Conservation (phyloP, 53 echinoderm and acorn worm species). For the Apostichopus leukothele region DNA sequence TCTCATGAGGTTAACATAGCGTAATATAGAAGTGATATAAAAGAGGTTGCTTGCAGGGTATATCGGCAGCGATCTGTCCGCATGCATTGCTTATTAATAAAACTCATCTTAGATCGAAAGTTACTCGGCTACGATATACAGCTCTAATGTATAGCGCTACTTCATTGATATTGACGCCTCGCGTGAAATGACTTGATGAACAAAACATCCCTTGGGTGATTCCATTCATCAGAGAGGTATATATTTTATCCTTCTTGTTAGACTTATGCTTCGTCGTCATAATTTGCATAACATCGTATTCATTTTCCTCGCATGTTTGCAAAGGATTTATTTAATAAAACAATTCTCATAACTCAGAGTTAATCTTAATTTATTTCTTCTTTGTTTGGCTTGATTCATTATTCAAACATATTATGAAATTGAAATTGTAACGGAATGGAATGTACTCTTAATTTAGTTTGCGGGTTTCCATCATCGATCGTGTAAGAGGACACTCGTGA, state of each 20-base stretch:
- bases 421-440: neutral
- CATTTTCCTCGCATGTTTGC: no score
- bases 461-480: neutral
- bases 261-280: no score
- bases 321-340: no score
- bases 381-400: no score
- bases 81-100: neutral
- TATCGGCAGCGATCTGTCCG: neutral
- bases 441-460: neutral
- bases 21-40: neutral
- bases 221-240: neutral
- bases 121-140: neutral
- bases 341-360: no score
- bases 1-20: neutral
- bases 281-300: no score
- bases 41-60: neutral
- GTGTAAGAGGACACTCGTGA: neutral
- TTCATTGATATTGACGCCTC: conserved; percentile 37
- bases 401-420: no score
- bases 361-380: no score
- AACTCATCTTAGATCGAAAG: conserved; percentile 33
- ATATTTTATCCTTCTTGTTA: no score
- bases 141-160: neutral
- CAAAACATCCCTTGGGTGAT: conserved; percentile 22
- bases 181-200: conserved; percentile 34